These are phyloP conservation scores for Sebastes nivosus DNA, from an alignment of 2,797 vertebrate genomes.

Conservation along the genomic window DNA sequence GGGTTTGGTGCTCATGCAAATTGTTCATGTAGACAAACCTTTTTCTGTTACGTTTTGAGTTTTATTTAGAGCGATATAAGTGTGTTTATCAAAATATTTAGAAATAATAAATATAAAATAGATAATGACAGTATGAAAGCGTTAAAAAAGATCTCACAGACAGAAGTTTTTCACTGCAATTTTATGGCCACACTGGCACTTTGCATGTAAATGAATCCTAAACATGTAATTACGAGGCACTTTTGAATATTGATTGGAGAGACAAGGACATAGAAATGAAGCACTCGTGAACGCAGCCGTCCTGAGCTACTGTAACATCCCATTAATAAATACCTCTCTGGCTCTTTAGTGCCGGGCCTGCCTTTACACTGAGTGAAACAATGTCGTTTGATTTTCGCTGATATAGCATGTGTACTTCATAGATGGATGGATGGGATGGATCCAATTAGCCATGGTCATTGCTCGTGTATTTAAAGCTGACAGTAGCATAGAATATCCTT, in stretches of 20 bases:
- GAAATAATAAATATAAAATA: slow-evolving; percentile 16
- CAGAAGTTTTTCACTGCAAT: slow-evolving; percentile 39
- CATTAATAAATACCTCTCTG: slow-evolving; percentile 76
- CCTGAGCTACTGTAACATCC: slow-evolving; percentile 56
- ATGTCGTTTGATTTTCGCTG: slow-evolving; percentile 72
- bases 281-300: slow-evolving; percentile 55
- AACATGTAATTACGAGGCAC: slow-evolving; percentile 64
- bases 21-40: slow-evolving; percentile 42
- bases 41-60: slow-evolving; percentile 41
- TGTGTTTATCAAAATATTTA: slow-evolving; percentile 20
- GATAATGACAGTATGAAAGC: slow-evolving; percentile 17
- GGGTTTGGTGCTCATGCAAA: slow-evolving; percentile 72
- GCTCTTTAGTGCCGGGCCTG: slow-evolving; percentile 60
- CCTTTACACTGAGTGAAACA: slow-evolving; percentile 57
- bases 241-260: slow-evolving; percentile 75
- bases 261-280: slow-evolving; percentile 64
- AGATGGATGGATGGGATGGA: slow-evolving; percentile 68
- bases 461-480: slow-evolving; percentile 72
- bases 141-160: background rate
- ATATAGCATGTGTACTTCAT: slow-evolving; percentile 71
- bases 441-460: slow-evolving; percentile 74
- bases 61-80: slow-evolving; percentile 37
- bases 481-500: slow-evolving; percentile 60
- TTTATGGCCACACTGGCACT: slow-evolving; percentile 46
- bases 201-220: slow-evolving; percentile 69